These are phyloP conservation scores for Drosophila orena DNA, from an alignment of 1,140 invertebrate species.

Conservation along the genomic window DNA sequence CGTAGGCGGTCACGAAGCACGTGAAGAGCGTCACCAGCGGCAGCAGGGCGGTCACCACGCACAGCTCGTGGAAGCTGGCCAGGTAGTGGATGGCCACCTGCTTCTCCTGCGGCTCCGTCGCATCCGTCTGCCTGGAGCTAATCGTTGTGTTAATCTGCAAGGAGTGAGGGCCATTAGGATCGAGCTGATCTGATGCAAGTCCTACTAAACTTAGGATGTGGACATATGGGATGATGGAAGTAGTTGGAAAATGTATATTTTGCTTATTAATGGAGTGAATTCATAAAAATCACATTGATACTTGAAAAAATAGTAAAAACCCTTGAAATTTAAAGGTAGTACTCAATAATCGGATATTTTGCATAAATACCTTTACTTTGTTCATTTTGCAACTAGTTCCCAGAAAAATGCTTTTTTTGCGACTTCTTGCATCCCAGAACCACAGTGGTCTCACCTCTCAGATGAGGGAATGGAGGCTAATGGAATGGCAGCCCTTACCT, in stretches of 20 bases:
- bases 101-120: slow-evolving; percentile 8
- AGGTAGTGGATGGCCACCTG: slow-evolving; percentile 75
- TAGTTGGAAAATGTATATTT: too few relatives aligned
- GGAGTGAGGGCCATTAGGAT: not conserved
- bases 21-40: slow-evolving; percentile 92
- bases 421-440: not conserved
- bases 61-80: slow-evolving; percentile 88
- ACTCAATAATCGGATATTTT: too few relatives aligned
- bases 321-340: too few relatives aligned
- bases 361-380: too few relatives aligned
- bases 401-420: too few relatives aligned
- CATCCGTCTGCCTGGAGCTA: slow-evolving; percentile 40
- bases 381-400: too few relatives aligned
- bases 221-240: too few relatives aligned
- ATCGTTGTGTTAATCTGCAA: slow-evolving; percentile 52
- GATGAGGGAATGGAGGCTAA: not conserved
- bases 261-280: too few relatives aligned
- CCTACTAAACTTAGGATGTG: not conserved
- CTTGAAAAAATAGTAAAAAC: too few relatives aligned
- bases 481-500: slow-evolving; percentile 17
- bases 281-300: too few relatives aligned
- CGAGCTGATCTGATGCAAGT: too few relatives aligned
- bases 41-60: slow-evolving; percentile 91
- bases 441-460: slow-evolving; percentile 7
- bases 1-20: slow-evolving; percentile 94